Base-by-base conservation (phyloP, 1,140 invertebrate species). In the Zophobas morio region DNA sequence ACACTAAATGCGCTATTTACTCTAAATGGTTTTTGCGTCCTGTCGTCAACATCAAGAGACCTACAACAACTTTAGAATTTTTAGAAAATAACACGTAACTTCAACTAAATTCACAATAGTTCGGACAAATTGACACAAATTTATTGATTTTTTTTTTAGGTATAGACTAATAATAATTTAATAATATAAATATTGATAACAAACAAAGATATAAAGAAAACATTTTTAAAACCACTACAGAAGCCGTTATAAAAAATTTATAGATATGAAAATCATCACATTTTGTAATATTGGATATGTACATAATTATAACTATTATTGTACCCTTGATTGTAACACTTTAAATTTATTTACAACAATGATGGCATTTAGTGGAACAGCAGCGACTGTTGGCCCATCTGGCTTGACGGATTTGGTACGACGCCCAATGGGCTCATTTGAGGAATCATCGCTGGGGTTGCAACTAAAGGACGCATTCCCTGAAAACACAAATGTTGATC, bases 401-500 rank as follows among this genome's bases (percentile, higher is more conserved):
- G 81, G 37, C 77, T 78, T 49, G 80, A 79, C 35, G 82, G 75
- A 33, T 81, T 78, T 56, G 79, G 82, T 33, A 82, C 78, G n/a
- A 77, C 60, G 6, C 78, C 78, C 79, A 84, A 81, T 34, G 78
- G 73, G 6, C 74, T 79, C 54, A 82, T 74, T 8, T 80, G 82
- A 2, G 79, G 78, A 77, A 84, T 80, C 81, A 85, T 83, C 35
- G 77, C 76, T 37, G 79, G 66, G 76, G 78, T 82, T 6, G 79
- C 53, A 8, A 81, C 77, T 71, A 85, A 82, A 32, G 84, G 84
- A 78, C 84, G 82, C 76, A 85, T 82, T 6, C 80, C 82, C 84
- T 85, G 36, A 39, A 78, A 80, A 6, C 60, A n/a, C 34, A 75
- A 20, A 20, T 20, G 20, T 20, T 20, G 20, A 20, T 20, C 20